Conservation (phyloP, 2,113 vertebrate species). For the Bos indicus region DNA sequence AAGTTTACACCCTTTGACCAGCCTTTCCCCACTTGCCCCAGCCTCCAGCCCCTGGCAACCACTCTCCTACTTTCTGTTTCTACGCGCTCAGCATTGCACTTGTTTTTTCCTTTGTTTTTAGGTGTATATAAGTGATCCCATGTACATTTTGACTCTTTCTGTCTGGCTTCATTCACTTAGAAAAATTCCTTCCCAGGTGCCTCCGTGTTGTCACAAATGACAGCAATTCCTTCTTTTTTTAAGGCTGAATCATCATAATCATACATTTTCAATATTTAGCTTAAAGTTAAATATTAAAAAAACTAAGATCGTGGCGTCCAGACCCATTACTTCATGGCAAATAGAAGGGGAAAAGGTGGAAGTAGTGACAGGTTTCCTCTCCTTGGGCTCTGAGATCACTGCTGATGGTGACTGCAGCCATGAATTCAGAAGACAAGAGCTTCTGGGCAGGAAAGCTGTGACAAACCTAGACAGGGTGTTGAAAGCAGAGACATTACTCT, state of each 20-base stretch:
- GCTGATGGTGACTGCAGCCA: neutral
- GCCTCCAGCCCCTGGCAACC: neutral
- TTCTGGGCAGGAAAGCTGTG: neutral
- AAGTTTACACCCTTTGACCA: neutral
- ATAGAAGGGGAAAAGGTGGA: neutral
- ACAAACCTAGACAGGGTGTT: neutral
- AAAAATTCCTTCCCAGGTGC: neutral
- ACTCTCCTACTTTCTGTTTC: neutral
- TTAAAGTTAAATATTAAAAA: neutral
- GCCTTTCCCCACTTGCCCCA: neutral
- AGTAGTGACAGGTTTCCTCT: neutral
- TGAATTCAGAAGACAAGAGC: neutral
- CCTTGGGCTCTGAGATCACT: neutral
- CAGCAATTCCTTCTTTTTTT: neutral
- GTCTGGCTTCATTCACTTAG: neutral
- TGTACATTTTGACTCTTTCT: neutral
- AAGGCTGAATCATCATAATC: neutral
- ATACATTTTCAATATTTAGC: neutral
- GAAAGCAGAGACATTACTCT: neutral
- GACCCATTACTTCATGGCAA: neutral
- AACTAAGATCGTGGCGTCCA: neutral
- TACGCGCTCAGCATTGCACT: neutral
- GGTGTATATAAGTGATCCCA: neutral
- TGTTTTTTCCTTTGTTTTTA: neutral
- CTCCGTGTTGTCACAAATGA: neutral